These are phyloP conservation scores for Hippocampus abdominalis DNA, from an alignment of 2,113 vertebrate genomes.

Conservation along the genomic window DNA sequence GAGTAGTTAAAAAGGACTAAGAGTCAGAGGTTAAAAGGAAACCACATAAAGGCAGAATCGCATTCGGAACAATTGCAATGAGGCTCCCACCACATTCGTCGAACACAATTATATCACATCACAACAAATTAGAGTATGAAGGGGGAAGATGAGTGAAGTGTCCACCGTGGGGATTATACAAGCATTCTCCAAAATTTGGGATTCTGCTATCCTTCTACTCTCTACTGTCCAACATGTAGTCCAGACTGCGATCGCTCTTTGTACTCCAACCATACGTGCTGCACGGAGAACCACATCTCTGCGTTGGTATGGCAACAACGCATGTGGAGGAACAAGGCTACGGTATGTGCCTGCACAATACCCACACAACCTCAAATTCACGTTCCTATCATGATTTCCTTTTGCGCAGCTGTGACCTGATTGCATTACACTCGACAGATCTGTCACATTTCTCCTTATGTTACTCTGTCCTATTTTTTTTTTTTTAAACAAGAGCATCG, in stretches of 20 bases:
- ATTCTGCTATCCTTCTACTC: constrained; percentile 46
- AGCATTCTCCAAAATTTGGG: constrained; percentile 36
- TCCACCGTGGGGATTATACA: constrained; percentile 43
- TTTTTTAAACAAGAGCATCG: neutral
- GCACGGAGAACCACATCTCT: constrained; percentile 28
- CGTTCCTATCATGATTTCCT: neutral
- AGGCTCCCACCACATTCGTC: neutral
- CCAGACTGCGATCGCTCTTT: constrained; percentile 4
- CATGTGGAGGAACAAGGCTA: constrained; percentile 27
- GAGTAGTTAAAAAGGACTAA: neutral
- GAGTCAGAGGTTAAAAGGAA: neutral
- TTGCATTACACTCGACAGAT: neutral
- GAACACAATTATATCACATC: neutral
- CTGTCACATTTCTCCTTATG: neutral
- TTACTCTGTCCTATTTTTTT: neutral
- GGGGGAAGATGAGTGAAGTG: constrained; percentile 21
- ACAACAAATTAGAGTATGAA: constrained; percentile 16
- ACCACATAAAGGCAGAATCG: no score
- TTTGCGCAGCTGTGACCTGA: constrained; percentile 8
- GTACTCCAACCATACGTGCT: constrained; percentile 10
- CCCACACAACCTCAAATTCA: constrained; percentile 2
- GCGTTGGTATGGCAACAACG: constrained; percentile 56
- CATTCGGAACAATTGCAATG: neutral
- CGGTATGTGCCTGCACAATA: constrained; percentile 3
- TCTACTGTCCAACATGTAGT: constrained; percentile 14